Base-by-base conservation (phyloP, 2,888 invertebrate species). In the Thyatira batis region DNA sequence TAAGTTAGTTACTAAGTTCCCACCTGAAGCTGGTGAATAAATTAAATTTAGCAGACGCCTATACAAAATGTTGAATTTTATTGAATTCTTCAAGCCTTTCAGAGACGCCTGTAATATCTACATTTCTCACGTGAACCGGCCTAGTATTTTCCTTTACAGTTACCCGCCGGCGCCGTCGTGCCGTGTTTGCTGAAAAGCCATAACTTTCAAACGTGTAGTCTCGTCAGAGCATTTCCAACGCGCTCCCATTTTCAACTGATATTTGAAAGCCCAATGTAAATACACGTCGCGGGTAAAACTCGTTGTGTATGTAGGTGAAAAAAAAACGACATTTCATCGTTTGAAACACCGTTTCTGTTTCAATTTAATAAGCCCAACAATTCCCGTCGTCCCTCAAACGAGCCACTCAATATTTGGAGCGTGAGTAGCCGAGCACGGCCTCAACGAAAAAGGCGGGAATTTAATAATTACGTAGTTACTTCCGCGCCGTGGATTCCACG, bases 391-490 rank as follows among this genome's bases (percentile, higher is more conserved):
- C 13, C 39, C 17, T 39, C 39, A 39, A 39, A 39, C 39, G 39
- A n/a, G n/a, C n/a, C 39, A n/a, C 39, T 39, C 39, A 39, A 39
- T 39, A 39, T 39, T 39, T 49, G 13, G 49, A 49, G 55, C 55
- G 55, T 52, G 52, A 53, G 51, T 49, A 52, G 55, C 49, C 10
- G 23, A 44, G 44, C 39, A 59, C 51, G 54, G 50, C 39, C 39
- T 39, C 39, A n/a, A n/a, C 17, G 39, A 39, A 39, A 39, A 39
- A 61, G 64, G 69, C 54, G 75, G 75, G 80, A 80, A 86, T 85
- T 84, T 82, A 76, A 82, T 87, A 85, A 87, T 85, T 84, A 83
- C 75, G 65, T 63, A 71, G 75, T 82, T 77, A 79, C 75, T 78
- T 75, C 77, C 78, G 63, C 67, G 30, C 57, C 39, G 61, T 28